These are phyloP conservation scores for Thymallus thymallus DNA, from an alignment of 2,113 vertebrate genomes.

Conservation along the genomic window DNA sequence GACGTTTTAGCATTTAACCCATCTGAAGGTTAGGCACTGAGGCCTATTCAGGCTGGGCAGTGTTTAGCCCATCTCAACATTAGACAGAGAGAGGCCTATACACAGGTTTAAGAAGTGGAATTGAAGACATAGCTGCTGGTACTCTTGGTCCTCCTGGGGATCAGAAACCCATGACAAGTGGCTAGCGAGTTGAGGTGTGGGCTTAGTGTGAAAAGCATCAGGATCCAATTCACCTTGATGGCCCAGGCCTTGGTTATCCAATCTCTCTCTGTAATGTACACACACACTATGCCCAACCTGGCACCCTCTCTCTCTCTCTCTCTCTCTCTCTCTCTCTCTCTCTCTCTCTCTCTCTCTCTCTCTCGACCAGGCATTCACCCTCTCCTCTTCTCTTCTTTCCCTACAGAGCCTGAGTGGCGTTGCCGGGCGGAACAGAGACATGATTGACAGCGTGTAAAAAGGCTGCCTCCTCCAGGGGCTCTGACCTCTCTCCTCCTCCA, in stretches of 20 bases:
- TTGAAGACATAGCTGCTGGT: neutral
- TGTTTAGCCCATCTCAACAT: too few relatives aligned
- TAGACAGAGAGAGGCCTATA: too few relatives aligned
- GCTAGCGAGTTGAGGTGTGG: conserved; percentile 7
- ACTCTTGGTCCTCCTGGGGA: neutral
- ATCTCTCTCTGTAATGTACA: conserved; percentile 54
- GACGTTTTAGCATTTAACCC: neutral
- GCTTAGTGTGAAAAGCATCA: conserved; percentile 46
- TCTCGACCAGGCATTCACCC: conserved; percentile 68
- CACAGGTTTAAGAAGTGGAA: neutral
- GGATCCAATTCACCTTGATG: conserved; percentile 55
- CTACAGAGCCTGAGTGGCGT: conserved; percentile 74
- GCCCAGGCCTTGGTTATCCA: conserved; percentile 44
- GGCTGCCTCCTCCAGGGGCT: conserved; percentile 51
- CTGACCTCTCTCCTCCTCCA: conserved; percentile 33
- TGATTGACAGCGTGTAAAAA: conserved; percentile 78
- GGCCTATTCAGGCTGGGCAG: neutral
- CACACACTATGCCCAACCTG: conserved; percentile 47
- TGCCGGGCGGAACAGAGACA: conserved; percentile 71
- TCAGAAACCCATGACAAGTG: neutral
- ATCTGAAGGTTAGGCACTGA: too few relatives aligned
- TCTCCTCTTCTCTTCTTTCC: conserved; percentile 74
- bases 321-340: too few relatives aligned
- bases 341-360: too few relatives aligned
- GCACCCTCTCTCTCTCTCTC: neutral